phyloP scores from a whole-genome alignment of 2,113 vertebrate genomes.

The Crocuta crocuta region DNA sequence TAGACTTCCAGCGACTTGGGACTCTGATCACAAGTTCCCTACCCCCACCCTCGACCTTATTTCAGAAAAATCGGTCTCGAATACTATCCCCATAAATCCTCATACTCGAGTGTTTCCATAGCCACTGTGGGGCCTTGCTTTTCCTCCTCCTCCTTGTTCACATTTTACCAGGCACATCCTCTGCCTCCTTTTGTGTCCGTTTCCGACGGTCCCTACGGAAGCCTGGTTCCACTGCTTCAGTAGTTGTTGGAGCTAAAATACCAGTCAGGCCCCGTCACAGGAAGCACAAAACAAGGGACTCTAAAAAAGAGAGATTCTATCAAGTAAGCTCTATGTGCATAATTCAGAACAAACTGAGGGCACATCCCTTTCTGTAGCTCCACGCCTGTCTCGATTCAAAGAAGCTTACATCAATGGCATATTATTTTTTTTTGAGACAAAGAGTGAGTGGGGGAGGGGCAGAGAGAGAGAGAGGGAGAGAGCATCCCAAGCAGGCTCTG shows the following conservation, averaged over 20 bases:
- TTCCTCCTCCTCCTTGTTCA: neutral
- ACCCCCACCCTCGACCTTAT: neutral
- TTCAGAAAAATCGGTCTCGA: neutral
- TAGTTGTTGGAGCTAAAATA: neutral
- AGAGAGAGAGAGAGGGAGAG: no score
- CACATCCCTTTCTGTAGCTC: neutral
- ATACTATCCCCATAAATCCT: neutral
- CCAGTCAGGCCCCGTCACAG: neutral
- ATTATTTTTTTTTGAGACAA: neutral
- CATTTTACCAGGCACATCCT: slow-evolving; percentile 8
- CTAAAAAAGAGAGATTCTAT: neutral
- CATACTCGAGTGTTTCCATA: neutral
- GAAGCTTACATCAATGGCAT: neutral
- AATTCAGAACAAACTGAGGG: slow-evolving; percentile 14
- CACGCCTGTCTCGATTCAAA: slow-evolving; percentile 38
- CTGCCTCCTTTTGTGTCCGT: neutral
- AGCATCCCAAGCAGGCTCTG: no score
- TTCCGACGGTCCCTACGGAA: neutral
- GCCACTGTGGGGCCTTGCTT: neutral
- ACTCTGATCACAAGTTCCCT: slow-evolving; percentile 26
- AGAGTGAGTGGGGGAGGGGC: no score
- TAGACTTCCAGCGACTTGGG: neutral
- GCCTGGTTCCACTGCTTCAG: neutral
- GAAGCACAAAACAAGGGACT: neutral
- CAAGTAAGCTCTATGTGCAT: neutral